Evolutionary conservation across 2,113 vertebrate genomes (phyloP), one percentile per base, ranked within the genome.

Genomic region (Suncus etruscus): DNA sequence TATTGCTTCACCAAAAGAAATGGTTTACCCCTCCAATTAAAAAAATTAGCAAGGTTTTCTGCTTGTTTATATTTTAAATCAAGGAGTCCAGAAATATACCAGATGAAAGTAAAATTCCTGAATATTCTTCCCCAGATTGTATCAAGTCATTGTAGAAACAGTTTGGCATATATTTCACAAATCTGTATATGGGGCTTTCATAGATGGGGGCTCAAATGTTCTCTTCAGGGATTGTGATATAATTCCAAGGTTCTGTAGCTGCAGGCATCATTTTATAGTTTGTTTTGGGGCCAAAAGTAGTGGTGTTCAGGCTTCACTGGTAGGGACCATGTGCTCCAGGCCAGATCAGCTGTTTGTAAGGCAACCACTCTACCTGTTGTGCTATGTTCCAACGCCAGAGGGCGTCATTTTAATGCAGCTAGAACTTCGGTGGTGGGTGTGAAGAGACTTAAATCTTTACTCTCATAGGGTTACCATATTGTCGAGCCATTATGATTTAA

Each of bases 51-150:
- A 70, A 65, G 24, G 32, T 63, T 65, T 18, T 68, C 18, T 1
- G 61, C 70, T 27, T 31, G 15, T 63, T 72, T n/a, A 27, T 29
- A 70, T 73, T 63, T 68, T 9, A 87, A 39, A 80, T 10, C 54
- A 58, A 58, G 54, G 12, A 47, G 1, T 72, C n/a, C 11, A 61
- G 74, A 94, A 73, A 50, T 74, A 45, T 58, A 58, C 24, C 86
- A 45, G 51, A 29, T 74, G 81, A 47, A 86, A 94, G 54, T 51
- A 68, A 22, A 86, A 86, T 69, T 58, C 63, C 32, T 90, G 79
- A 70, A 54, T 87, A 75, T 7, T 86, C n/a, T 85, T 24, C 15
- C 8, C 31, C n/a, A 54, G 65, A 77, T 87, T 91, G 86, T 61
- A 54, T 76, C 18, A 61, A 73, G 73, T 2, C 8, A 15, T 20